phyloP scores from a whole-genome alignment of 2,888 invertebrate species.

The Cantharis rufa region DNA sequence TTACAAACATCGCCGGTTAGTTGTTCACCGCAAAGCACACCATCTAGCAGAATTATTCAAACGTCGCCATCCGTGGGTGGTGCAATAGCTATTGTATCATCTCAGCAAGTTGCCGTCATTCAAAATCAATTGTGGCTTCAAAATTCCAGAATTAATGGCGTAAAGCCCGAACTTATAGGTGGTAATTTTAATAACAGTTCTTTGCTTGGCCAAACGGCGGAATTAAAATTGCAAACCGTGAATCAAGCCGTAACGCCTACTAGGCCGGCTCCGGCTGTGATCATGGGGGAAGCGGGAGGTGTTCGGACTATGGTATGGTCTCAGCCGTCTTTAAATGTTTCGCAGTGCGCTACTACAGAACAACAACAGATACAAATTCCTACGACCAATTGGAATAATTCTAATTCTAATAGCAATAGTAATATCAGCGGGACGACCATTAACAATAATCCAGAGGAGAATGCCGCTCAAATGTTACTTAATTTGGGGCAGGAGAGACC shows the following conservation, averaged over 20 bases:
- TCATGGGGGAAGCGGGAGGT: constrained; percentile 92
- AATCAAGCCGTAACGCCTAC: constrained; percentile 51
- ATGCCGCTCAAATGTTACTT: constrained; percentile 70
- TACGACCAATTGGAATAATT: constrained; percentile 50
- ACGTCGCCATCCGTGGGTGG: constrained; percentile 27
- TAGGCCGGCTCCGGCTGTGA: constrained; percentile 79
- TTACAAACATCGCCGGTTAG: constrained; percentile 40
- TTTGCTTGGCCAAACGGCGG: constrained; percentile 35
- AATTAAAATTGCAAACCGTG: constrained; percentile 43
- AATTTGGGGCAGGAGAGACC: constrained; percentile 71
- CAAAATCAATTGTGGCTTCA: constrained; percentile 53
- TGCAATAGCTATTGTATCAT: constrained; percentile 34
- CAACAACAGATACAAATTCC: constrained; percentile 47
- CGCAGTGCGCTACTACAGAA: constrained; percentile 48
- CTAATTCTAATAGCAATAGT: constrained; percentile 40
- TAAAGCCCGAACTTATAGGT: constrained; percentile 80
- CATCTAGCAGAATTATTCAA: constrained; percentile 26
- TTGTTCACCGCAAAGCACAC: constrained; percentile 38
- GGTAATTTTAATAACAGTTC: constrained; percentile 54
- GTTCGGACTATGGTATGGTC: constrained; percentile 76
- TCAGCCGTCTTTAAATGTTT: constrained; percentile 58
- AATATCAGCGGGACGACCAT: constrained; percentile 44
- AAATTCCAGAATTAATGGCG: constrained; percentile 72
- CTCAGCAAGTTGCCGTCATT: constrained; percentile 41
- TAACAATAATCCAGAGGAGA: constrained; percentile 57